Evolutionary conservation across 2,888 invertebrate species (phyloP), one percentile per base, ranked within the genome.

Genomic region (Oligia strigilis): DNA sequence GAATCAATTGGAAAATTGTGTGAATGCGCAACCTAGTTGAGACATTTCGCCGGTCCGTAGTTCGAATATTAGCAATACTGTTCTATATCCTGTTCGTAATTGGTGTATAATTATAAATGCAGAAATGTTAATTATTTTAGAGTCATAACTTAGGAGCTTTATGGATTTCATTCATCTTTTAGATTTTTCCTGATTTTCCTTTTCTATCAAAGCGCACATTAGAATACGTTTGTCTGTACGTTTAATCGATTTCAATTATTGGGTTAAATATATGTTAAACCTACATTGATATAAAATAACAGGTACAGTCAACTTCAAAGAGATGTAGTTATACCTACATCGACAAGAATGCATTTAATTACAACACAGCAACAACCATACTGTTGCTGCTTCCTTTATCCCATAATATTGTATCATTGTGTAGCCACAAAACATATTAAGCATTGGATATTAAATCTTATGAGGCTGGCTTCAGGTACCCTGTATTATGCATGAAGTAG

Each of bases 31-130:
- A 77, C 23, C 4, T 17, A 77, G 77, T 80, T 77, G 62, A 62
- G 62, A 77, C 52, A 75, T 75, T 75, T 79, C 75, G 29, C 72
- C 69, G 66, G 76, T 75, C 23, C 19, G 8, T 60, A 62, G 23
- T 67, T 64, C 69, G 13, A 76, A 36, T 64, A 71, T 70, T 65
- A 67, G 58, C 52, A 70, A 72, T 72, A 55, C 62, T 66, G 40
- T 72, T 75, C 72, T 66, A 75, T 67, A 71, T 80, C 80, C 72
- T n/a, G 72, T 66, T 5, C 36, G 1, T 83, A 87, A 80, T 87
- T 70, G 58, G 64, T 73, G 64, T 75, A 67, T 67, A 40, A 40
- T 75, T 62, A 77, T 64, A 62, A 60, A 75, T 62, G 17, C 60
- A 80, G 29, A 36, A 49, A 80, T 70, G 17, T 64, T 60, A n/a